Evolutionary conservation across 1,140 invertebrate species (phyloP).

Genomic region (Drosophila ercepeae): DNA sequence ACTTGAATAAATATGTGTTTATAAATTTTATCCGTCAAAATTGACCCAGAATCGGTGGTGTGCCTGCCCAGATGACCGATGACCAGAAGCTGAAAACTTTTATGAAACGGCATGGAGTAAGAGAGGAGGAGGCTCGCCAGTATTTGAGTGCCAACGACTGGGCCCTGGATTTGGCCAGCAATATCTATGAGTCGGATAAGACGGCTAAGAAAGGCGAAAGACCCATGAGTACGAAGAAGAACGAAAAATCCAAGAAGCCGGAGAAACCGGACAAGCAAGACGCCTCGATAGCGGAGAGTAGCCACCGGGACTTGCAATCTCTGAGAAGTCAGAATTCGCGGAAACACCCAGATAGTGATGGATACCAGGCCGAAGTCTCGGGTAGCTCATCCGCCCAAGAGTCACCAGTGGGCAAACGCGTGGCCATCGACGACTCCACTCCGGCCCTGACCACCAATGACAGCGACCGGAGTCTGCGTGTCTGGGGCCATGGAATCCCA

Average conservation of each 20-base stretch:
- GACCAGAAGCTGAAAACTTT: conserved; percentile 66
- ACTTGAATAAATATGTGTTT: conserved; percentile 23
- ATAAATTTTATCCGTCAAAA: conserved; percentile 30
- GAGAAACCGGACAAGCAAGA: neutral
- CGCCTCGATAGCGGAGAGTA: neutral
- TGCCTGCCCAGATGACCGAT: conserved; percentile 64
- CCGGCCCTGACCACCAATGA: conserved; percentile 57
- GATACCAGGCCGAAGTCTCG: conserved; percentile 23
- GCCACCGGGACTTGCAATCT: conserved; percentile 21
- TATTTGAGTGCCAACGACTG: conserved; percentile 57
- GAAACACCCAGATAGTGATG: conserved; percentile 6
- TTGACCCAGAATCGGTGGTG: conserved; percentile 7
- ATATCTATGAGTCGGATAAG: conserved; percentile 41
- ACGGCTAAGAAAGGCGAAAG: neutral
- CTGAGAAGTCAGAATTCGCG: conserved; percentile 21
- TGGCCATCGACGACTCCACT: conserved; percentile 50
- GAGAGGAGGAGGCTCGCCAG: conserved; percentile 47
- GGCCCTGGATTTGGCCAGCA: conserved; percentile 49
- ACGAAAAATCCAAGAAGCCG: neutral
- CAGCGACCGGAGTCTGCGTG: conserved; percentile 56
- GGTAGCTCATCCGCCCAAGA: conserved; percentile 8
- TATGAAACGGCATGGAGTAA: conserved; percentile 61
- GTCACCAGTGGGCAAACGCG: conserved; percentile 8
- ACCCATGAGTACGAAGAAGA: neutral
- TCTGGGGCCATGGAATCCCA: conserved; percentile 52